These are phyloP conservation scores for Microtus agrestis DNA, from an alignment of 2,797 vertebrate species.

Conservation along the genomic window DNA sequence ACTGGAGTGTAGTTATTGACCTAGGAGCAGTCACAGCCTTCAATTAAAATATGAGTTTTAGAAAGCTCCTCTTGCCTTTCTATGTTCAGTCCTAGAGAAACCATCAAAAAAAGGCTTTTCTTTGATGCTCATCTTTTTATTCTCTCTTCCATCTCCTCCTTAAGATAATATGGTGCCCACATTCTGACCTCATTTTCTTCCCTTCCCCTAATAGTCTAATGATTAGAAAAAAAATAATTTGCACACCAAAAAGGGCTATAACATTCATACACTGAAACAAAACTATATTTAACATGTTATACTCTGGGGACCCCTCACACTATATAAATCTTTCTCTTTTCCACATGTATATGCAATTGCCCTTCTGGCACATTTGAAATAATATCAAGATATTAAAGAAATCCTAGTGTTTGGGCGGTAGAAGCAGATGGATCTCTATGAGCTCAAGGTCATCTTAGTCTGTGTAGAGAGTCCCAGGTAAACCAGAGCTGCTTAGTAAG, in stretches of 20 bases:
- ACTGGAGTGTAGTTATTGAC: neutral
- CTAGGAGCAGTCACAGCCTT: neutral
- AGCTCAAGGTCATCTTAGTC: neutral
- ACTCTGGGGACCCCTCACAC: neutral
- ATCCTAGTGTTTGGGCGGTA: neutral
- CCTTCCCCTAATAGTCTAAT: neutral
- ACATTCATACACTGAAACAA: neutral
- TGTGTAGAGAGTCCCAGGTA: neutral
- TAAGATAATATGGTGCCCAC: neutral
- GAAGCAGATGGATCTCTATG: neutral
- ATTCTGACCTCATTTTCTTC: neutral
- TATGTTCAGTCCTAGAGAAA: neutral
- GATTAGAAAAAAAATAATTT: constrained; percentile 18
- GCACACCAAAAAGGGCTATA: neutral
- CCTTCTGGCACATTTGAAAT: constrained; percentile 38
- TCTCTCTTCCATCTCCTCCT: neutral
- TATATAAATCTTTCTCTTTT: neutral
- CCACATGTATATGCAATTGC: neutral
- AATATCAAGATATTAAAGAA: neutral
- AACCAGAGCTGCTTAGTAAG: neutral
- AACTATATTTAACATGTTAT: constrained; percentile 31
- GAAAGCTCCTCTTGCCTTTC: neutral
- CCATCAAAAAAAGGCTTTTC: neutral
- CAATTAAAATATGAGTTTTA: neutral
- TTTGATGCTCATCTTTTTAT: neutral